These are phyloP conservation scores for Xestia c-nigrum DNA, from an alignment of 2,888 invertebrate genomes.

Conservation along the genomic window DNA sequence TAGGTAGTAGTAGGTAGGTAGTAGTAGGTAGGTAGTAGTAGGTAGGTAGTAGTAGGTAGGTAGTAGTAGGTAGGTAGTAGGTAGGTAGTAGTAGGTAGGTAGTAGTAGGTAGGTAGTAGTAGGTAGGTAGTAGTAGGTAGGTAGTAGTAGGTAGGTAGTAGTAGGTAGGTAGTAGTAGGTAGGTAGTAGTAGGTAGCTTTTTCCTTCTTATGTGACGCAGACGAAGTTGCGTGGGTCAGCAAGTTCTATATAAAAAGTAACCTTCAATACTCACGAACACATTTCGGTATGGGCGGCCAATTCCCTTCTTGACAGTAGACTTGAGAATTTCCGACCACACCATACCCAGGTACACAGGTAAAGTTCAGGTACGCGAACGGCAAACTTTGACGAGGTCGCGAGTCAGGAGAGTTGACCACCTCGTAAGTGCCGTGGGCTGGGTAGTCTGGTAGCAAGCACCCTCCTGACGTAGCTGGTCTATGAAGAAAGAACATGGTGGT, in stretches of 20 bases:
- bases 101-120: too few species aligned
- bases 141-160: too few species aligned
- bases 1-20: too few species aligned
- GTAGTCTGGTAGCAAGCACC: conserved; percentile 75
- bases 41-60: too few species aligned
- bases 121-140: too few species aligned
- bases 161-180: too few species aligned
- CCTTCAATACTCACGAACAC: conserved; percentile 65
- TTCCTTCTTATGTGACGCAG: too few species aligned
- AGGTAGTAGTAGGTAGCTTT: too few species aligned
- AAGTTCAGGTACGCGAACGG: conserved; percentile 70
- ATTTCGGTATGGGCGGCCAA: conserved; percentile 67
- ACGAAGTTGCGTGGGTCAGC: too few species aligned
- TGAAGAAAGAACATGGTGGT: background rate
- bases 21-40: too few species aligned
- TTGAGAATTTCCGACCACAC: conserved; percentile 55
- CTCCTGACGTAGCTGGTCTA: conserved; percentile 64
- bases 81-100: too few species aligned
- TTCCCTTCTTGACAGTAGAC: conserved; percentile 72
- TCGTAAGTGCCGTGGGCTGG: conserved; percentile 75
- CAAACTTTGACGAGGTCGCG: conserved; percentile 72
- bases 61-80: too few species aligned
- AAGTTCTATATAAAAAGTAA: background rate
- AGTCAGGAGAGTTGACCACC: conserved; percentile 66
- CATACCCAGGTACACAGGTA: conserved; percentile 76